Evolutionary conservation across 1,140 invertebrate species (phyloP).

Genomic region (Cherax destructor): DNA sequence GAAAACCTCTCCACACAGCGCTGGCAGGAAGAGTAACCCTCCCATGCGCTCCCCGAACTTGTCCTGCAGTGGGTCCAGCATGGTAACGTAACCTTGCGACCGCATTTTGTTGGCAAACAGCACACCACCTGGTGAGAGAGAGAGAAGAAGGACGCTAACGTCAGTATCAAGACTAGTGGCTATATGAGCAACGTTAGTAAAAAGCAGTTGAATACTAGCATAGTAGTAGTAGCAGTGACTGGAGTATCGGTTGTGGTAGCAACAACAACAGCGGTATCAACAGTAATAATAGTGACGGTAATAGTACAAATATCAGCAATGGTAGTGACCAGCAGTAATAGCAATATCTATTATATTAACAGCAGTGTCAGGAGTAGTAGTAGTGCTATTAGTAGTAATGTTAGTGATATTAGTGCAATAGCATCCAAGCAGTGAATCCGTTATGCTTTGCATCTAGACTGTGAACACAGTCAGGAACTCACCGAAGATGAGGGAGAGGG

Average conservation of each 20-base stretch:
- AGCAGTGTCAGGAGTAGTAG: too few relatives aligned
- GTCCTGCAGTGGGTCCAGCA: constrained; percentile 89
- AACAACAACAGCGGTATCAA: too few relatives aligned
- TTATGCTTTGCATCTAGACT: too few relatives aligned
- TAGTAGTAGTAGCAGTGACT: too few relatives aligned
- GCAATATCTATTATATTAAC: too few relatives aligned
- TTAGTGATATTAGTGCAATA: background rate
- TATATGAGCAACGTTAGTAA: too few relatives aligned
- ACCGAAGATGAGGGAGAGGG: constrained; percentile 85
- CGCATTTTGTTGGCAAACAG: constrained; percentile 89
- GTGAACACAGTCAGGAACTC: constrained; percentile 73
- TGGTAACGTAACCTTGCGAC: constrained; percentile 87
- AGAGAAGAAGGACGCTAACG: too few relatives aligned
- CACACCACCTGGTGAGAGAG: constrained; percentile 82
- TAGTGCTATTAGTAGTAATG: background rate
- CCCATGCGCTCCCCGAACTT: constrained; percentile 86
- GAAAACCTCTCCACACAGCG: constrained; percentile 87
- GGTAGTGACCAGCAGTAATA: too few relatives aligned
- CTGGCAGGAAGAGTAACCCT: constrained; percentile 86
- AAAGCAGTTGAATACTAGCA: too few relatives aligned
- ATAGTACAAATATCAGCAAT: background rate
- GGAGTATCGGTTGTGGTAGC: too few relatives aligned
- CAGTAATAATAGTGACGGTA: background rate
- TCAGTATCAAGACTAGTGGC: too few relatives aligned
- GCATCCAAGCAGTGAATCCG: background rate